phyloP scores from a whole-genome alignment of 1,140 invertebrate genomes.

The Chironomus tepperi region DNA sequence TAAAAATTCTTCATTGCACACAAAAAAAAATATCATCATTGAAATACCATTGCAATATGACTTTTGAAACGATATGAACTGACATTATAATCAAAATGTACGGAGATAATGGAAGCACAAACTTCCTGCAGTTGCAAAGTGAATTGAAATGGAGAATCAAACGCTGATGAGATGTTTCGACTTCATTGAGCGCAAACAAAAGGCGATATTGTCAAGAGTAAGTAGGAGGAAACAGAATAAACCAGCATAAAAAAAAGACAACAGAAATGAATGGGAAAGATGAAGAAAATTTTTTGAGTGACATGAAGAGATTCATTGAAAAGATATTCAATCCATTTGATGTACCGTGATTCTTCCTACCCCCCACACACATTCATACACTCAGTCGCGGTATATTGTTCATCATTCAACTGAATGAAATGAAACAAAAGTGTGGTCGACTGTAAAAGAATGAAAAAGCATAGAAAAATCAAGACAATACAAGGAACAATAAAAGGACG shows the following conservation, averaged over 20 bases:
- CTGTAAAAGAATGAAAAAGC: background rate
- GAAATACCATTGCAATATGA: background rate
- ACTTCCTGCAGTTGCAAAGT: no score
- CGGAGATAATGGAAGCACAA: background rate
- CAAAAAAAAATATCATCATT: background rate
- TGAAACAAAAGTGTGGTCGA: background rate
- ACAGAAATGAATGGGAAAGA: background rate
- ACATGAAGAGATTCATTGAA: background rate
- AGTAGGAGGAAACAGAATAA: background rate
- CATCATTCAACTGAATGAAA: no score
- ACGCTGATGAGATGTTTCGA: background rate
- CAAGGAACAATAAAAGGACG: background rate
- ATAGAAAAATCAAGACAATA: background rate
- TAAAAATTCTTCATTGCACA: background rate
- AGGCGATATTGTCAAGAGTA: background rate
- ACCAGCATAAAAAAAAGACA: no score
- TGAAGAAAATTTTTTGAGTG: no score
- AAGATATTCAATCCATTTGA: constrained; percentile 1
- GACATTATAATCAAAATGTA: background rate
- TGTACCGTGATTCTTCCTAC: background rate
- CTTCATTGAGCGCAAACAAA: background rate
- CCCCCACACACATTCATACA: no score
- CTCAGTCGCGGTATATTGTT: no score
- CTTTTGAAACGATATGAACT: background rate
- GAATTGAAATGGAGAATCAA: no score